These are phyloP conservation scores for Tragelaphus buxtoni DNA, from an alignment of 2,113 vertebrate genomes.

Conservation along the genomic window DNA sequence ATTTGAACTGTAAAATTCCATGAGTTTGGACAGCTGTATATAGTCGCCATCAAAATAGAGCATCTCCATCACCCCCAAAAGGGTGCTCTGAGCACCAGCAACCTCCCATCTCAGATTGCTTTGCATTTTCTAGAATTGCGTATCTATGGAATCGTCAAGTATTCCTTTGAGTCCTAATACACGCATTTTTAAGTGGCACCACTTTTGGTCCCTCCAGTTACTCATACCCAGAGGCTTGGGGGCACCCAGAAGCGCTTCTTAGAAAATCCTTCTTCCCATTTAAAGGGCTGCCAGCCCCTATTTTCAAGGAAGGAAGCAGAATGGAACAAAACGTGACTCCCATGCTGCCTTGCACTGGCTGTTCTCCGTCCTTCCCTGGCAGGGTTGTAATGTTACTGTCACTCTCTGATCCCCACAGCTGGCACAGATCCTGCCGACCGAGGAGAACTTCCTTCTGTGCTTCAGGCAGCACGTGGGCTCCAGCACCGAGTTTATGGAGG, in stretches of 20 bases:
- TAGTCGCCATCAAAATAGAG: neutral
- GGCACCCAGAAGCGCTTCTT: neutral
- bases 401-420: constrained; percentile 78
- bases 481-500: constrained; percentile 95
- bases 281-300: neutral
- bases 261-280: neutral
- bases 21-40: neutral
- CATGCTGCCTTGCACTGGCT: neutral
- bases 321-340: neutral
- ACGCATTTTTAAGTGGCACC: neutral
- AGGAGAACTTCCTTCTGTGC: constrained; percentile 97
- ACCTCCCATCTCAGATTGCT: neutral
- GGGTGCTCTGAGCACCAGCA: neutral
- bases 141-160: neutral
- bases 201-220: neutral
- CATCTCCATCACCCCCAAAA: neutral
- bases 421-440: constrained; percentile 96
- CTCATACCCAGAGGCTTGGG: neutral
- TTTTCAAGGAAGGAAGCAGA: neutral
- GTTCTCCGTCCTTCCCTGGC: neutral
- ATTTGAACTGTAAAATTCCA: neutral
- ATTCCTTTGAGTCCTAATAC: neutral
- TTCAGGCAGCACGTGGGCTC: constrained; percentile 96
- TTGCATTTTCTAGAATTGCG: neutral
- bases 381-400: fast-evolving